Base-by-base conservation (phyloP, 2,113 vertebrate species). In the Hemichromis elongatus region DNA sequence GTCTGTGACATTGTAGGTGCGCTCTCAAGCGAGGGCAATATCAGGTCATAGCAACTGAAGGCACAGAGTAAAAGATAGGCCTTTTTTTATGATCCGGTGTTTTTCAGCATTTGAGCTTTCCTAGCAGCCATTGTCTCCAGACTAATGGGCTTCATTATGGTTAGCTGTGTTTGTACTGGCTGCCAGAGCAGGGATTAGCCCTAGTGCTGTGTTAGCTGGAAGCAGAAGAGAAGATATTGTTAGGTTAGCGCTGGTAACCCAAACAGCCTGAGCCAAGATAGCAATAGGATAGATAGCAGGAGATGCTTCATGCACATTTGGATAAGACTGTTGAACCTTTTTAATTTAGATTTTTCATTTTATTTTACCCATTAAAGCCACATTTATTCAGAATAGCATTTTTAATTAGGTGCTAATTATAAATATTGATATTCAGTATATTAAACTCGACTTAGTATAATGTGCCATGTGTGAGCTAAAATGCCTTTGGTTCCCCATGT, bases 131-230 rank as follows among this genome's bases (percentile, higher is more conserved):
- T 94, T 92, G 93, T 95, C 89, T 95, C 80, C 83, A 92, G 84
- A 89, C 92, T 95, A 95, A 95, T 96, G 89, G 94, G 93, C 90
- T 94, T 95, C 87, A 95, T 95, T 95, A 95, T 93, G 89, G 89
- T 85, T 79, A 91, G 92, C 87, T 91, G 83, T 88, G 86, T 94
- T 90, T 87, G 63, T 85, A 85, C 84, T 63, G 89, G 89, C 87
- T 93, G 93, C 93, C 94, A 93, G 90, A 87, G 86, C 77, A 52
- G 86, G 90, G 91, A 93, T 94, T 95, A 93, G 89, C 86, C 56
- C 40, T 75, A 87, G 86, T 77, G 45, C 87, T 30, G 11, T 87
- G 87, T 91, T 94, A 89, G 86, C 80, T 91, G 86, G 89, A 91
- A 92, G 85, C 90, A 84, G 79, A 75, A 88, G 86, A 88, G 92